These are phyloP conservation scores for Drosophila nigrodunni DNA, from an alignment of 1,140 invertebrate species.

Conservation along the genomic window DNA sequence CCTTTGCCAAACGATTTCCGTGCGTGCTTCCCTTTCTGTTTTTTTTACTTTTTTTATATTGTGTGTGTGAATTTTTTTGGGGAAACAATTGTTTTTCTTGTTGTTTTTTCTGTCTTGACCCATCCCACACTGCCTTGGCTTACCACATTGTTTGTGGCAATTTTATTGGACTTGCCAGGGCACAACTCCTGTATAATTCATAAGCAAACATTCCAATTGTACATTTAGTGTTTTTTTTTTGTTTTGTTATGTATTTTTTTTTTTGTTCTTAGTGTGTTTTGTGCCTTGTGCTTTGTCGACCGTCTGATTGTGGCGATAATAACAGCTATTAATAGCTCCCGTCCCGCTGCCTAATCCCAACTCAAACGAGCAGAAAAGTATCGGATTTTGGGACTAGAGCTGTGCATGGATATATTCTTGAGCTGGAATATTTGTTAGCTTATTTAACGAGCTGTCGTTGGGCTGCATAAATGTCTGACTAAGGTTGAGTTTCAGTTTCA, in stretches of 20 bases:
- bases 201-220: slow-evolving; percentile 55
- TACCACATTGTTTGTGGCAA: slow-evolving; percentile 2
- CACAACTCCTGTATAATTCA: slow-evolving; percentile 69
- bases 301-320: slow-evolving; percentile 58
- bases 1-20: slow-evolving; percentile 58
- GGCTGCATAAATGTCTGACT: slow-evolving; percentile 24
- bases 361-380: neutral
- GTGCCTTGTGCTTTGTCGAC: neutral
- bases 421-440: slow-evolving; percentile 33
- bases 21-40: slow-evolving; percentile 54
- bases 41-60: slow-evolving; percentile 30
- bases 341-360: too few relatives aligned
- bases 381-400: slow-evolving; percentile 5
- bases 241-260: neutral
- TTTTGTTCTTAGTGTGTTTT: slow-evolving; percentile 14
- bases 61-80: slow-evolving; percentile 14
- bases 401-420: slow-evolving; percentile 1
- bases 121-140: neutral
- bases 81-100: slow-evolving; percentile 19
- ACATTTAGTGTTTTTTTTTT: slow-evolving; percentile 17
- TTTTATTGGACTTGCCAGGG: slow-evolving; percentile 28
- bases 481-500: slow-evolving; percentile 3
- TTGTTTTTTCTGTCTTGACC: slow-evolving; percentile 3
- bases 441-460: slow-evolving; percentile 37
- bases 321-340: slow-evolving; percentile 60